Conservation (phyloP, 2,888 invertebrate species). For the Hypselothyrea guttata region DNA sequence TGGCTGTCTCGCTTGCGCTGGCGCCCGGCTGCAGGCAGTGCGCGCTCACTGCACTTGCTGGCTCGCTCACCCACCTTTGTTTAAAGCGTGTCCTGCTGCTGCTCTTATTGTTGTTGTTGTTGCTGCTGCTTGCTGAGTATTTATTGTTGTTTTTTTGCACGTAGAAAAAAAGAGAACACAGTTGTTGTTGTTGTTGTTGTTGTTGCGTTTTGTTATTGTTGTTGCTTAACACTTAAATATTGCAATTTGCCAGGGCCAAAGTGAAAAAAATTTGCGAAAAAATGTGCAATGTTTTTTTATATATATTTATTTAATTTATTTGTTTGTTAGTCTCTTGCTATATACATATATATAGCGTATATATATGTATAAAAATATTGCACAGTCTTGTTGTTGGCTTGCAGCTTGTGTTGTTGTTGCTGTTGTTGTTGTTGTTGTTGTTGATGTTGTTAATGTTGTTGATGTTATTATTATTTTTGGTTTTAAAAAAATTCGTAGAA, state of each 20-base stretch:
- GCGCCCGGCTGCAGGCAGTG: slow-evolving; percentile 11
- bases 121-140: slow-evolving; percentile 21
- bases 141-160: slow-evolving; percentile 11
- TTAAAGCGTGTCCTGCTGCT: slow-evolving; percentile 7
- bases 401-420: slow-evolving; percentile 18
- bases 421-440: slow-evolving; percentile 26
- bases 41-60: slow-evolving; percentile 16
- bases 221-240: slow-evolving; percentile 7
- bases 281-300: too few relatives aligned
- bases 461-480: slow-evolving; percentile 19
- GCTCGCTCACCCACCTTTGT: slow-evolving; percentile 43
- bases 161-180: slow-evolving; percentile 24
- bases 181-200: slow-evolving; percentile 17
- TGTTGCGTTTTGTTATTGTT: not conserved
- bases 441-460: slow-evolving; percentile 57
- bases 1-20: slow-evolving; percentile 30
- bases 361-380: slow-evolving; percentile 34
- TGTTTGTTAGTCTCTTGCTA: too few relatives aligned
- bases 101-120: slow-evolving; percentile 25
- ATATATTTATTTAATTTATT: too few relatives aligned
- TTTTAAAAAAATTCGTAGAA: slow-evolving; percentile 73
- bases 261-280: slow-evolving; percentile 4
- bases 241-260: slow-evolving; percentile 24
- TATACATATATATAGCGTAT: slow-evolving; percentile 5
- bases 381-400: slow-evolving; percentile 44